Evolutionary conservation across 2,888 invertebrate species (phyloP), one percentile per base, ranked within the genome.

Genomic region (Hermodice carunculata): DNA sequence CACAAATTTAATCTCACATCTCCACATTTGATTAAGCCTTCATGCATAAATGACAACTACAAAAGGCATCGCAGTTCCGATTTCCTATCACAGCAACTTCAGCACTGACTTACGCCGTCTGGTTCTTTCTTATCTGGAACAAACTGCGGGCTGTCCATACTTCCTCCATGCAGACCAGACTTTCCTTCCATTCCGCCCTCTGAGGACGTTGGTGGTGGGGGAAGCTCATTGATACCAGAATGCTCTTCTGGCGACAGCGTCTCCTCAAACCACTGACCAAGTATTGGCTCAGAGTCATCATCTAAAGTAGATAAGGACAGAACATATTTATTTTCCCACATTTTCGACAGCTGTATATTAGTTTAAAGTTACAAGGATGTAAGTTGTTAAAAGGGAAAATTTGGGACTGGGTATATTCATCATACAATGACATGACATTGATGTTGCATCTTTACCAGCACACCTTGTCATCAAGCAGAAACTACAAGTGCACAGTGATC

Each of bases 211-310:
- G 75, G 67, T 14, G 78, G 64, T 3, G 79, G 73, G 26, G 78
- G 75, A 31, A 77, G 67, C 28, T 78, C 65, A 29, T 75, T 66
- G n/a, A 76, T 69, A 26, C 73, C 75, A 11, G 76, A 67, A 4
- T 80, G 75, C 44, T 82, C 84, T 28, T 92, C 91, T 1, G 95
- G 94, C 28, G 94, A 94, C 14, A 96, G 88, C 0, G 95, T 95
- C 81, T 96, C 95, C 83, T 96, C 96, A 86, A 97, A 95, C 96
- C 96, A 96, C 74, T 94, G 91, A 0, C 96, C 96, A 76, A 95
- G 89, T 67, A 95, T 90, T 4, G 94, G 93, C 86, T 95, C 94
- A 85, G 85, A 86, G 66, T 87, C 87, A 65, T 87, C 87, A 73
- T 86, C 86, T 85, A 67, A 34, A 63, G 56, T 29, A 54, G 24